Evolutionary conservation across 2,113 vertebrate genomes (phyloP).

Genomic region (Lampris incognitus): DNA sequence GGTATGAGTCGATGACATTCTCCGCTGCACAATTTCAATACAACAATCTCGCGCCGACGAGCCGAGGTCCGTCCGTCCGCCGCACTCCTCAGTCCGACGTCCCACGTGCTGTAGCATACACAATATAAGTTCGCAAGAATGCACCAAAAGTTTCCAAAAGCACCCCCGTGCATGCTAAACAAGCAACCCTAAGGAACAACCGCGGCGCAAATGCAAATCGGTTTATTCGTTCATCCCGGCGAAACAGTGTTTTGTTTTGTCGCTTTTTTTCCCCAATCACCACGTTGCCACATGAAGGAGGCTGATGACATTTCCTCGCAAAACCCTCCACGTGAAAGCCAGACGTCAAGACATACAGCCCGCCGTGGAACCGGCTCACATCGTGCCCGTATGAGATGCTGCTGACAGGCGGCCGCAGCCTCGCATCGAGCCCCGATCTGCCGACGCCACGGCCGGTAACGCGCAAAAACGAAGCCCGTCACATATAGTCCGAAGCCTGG

Average conservation of each 20-base stretch:
- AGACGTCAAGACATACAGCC: conserved; percentile 61
- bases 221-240: conserved; percentile 13
- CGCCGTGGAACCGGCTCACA: conserved; percentile 56
- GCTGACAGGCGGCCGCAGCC: conserved; percentile 49
- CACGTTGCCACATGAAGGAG: background rate
- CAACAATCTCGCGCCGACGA: background rate
- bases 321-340: conserved; percentile 78
- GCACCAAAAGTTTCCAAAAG: conserved; percentile 75
- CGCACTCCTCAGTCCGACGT: no score
- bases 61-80: no score
- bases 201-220: background rate
- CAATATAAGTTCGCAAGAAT: conserved; percentile 73
- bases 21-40: background rate
- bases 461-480: conserved; percentile 26
- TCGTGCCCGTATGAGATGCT: conserved; percentile 56
- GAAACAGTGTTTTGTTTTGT: background rate
- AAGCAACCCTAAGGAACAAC: conserved; percentile 24
- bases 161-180: conserved; percentile 64
- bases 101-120: conserved; percentile 23
- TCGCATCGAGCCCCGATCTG: conserved; percentile 53
- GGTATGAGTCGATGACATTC: background rate
- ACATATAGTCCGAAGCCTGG: conserved; percentile 21
- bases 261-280: background rate
- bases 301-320: conserved; percentile 65
- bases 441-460: conserved; percentile 50